Conservation (phyloP, 2,888 invertebrate genomes). For the Diabrotica balteata region DNA sequence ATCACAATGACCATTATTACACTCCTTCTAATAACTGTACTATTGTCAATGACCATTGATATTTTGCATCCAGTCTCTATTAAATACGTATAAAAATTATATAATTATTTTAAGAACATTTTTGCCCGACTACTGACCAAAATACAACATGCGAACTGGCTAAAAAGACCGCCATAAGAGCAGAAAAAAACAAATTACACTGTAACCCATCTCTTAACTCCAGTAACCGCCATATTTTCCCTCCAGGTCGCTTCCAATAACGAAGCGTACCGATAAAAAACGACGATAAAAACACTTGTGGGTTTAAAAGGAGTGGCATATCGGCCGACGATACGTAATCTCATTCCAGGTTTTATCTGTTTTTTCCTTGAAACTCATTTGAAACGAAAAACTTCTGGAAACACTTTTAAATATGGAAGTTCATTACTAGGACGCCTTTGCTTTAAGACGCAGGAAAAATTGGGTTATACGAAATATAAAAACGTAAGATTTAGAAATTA, state of each 20-base stretch:
- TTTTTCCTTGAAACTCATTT: slow-evolving; percentile 26
- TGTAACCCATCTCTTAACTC: slow-evolving; percentile 25
- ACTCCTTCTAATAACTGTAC: too few relatives aligned
- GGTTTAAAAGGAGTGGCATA: slow-evolving; percentile 31
- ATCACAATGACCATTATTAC: too few relatives aligned
- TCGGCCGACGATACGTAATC: slow-evolving; percentile 26
- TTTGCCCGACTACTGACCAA: slow-evolving; percentile 1
- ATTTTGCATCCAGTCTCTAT: too few relatives aligned
- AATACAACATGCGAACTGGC: not conserved
- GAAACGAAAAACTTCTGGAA: slow-evolving; percentile 21
- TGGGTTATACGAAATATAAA: slow-evolving; percentile 1
- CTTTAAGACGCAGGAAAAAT: slow-evolving; percentile 1
- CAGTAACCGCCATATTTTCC: slow-evolving; percentile 29
- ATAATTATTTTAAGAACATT: too few relatives aligned
- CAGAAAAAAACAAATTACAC: slow-evolving; percentile 28
- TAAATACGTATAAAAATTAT: too few relatives aligned
- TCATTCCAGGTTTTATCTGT: slow-evolving; percentile 28
- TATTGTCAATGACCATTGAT: too few relatives aligned
- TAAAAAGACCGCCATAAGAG: slow-evolving; percentile 17
- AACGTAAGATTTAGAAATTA: not conserved
- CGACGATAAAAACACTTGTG: slow-evolving; percentile 32
- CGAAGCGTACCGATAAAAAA: slow-evolving; percentile 23
- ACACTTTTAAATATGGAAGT: slow-evolving; percentile 27
- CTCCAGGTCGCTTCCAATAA: slow-evolving; percentile 25
- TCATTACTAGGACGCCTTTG: not conserved